Evolutionary conservation across 2,113 vertebrate species (phyloP), one percentile per base, ranked within the genome.

Genomic region (Andinoacara biseriatus): DNA sequence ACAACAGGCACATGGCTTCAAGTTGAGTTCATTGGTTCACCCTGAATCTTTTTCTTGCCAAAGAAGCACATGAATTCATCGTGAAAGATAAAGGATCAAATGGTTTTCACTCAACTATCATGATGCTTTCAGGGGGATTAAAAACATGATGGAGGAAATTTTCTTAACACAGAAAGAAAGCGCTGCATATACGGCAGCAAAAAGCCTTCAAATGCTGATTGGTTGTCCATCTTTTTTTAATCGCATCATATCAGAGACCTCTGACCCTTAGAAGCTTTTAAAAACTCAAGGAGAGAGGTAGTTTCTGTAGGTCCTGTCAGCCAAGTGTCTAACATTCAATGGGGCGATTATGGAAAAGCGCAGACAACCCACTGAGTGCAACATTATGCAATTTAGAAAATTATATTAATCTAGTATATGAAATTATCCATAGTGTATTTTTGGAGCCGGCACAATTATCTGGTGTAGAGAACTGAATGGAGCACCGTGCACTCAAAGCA

Each of bases 341-440:
- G 59, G 24, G 60, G 78, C 31, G 85, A 82, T 90, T 90, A 90
- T 58, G 14, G 69, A 46, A 13, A 24, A 77, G 57, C 2, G 43
- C 56, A 78, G 62, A 75, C 24, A 54, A 58, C 35, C 62, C 74
- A 78, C 84, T 29, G 14, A 52, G 81, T 67, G 78, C 26, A 81
- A 91, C 75, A 56, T 29, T 18, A 76, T 74, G 85, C 83, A 91
- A 89, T 93, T 92, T 90, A 31, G 60, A 74, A 87, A 92, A 92
- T 87, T 4, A 88, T 80, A 84, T 91, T 92, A 79, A 81, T 69
- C 15, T 52, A 63, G 59, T 78, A 74, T 74, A 82, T 88, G 72
- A 90, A 92, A 92, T 90, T 82, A 90, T 86, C 74, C 75, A 31
- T 31, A 24, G 74, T 29, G 74, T 92, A 90, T 92, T 93, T 91